Evolutionary conservation across 2,888 invertebrate genomes (phyloP).

Genomic region (Drosophila mercatorum): DNA sequence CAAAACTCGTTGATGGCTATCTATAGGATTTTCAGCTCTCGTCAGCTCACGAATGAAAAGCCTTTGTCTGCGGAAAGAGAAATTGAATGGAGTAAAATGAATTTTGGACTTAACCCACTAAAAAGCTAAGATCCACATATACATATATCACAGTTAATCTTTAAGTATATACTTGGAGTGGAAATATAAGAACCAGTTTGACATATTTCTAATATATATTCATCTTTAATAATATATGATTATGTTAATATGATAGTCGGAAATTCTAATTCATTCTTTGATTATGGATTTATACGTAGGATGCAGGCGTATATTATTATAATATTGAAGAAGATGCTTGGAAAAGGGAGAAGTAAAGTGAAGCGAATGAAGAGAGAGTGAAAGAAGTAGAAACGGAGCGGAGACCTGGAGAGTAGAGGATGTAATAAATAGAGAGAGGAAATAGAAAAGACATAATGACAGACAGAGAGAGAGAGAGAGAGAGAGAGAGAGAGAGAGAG

Average conservation of each 20-base stretch:
- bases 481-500: background rate
- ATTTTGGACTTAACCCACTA: conserved; percentile 29
- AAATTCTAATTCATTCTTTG: conserved; percentile 2
- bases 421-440: background rate
- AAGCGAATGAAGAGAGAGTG: too few relatives aligned
- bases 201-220: background rate
- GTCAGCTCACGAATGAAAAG: conserved; percentile 23
- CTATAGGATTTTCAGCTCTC: conserved; percentile 11
- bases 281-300: background rate
- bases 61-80: background rate
- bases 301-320: background rate
- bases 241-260: background rate
- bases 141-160: background rate
- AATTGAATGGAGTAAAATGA: background rate
- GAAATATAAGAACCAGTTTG: background rate
- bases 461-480: background rate
- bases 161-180: background rate
- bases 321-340: background rate
- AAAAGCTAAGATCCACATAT: background rate
- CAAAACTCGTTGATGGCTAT: conserved; percentile 31
- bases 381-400: background rate
- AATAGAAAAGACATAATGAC: background rate
- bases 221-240: background rate
- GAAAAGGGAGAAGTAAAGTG: background rate
- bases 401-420: background rate